These are phyloP conservation scores for Myotis davidii DNA, from an alignment of 2,113 vertebrate genomes.

Conservation along the genomic window DNA sequence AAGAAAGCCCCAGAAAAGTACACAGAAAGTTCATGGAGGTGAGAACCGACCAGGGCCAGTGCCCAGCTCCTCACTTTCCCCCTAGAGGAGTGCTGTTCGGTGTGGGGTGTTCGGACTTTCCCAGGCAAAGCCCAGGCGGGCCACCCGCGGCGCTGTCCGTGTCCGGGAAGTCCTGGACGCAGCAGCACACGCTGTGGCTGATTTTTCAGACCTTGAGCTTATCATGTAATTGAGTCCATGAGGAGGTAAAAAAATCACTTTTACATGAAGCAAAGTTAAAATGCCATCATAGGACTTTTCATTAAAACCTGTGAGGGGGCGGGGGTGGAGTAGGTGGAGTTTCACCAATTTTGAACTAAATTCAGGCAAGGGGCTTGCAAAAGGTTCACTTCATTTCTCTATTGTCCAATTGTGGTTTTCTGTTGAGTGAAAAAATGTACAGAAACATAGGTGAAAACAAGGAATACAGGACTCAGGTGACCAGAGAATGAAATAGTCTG, in stretches of 20 bases:
- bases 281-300: neutral
- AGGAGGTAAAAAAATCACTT: neutral
- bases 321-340: too few relatives aligned
- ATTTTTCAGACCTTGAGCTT: neutral
- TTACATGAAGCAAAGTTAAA: conserved; percentile 13
- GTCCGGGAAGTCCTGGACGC: too few relatives aligned
- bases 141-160: neutral
- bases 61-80: neutral
- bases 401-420: neutral
- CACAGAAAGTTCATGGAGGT: neutral
- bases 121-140: neutral
- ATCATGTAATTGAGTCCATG: neutral
- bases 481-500: neutral
- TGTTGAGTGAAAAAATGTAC: neutral
- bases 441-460: neutral
- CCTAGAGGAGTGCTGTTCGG: neutral
- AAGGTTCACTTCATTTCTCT: neutral
- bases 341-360: neutral
- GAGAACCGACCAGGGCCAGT: neutral
- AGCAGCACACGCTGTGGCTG: neutral
- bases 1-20: neutral
- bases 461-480: neutral
- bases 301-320: neutral
- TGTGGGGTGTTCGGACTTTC: neutral
- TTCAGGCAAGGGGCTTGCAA: neutral